Evolutionary conservation across 1,140 invertebrate genomes (phyloP).

Genomic region (Chelonus insularis): DNA sequence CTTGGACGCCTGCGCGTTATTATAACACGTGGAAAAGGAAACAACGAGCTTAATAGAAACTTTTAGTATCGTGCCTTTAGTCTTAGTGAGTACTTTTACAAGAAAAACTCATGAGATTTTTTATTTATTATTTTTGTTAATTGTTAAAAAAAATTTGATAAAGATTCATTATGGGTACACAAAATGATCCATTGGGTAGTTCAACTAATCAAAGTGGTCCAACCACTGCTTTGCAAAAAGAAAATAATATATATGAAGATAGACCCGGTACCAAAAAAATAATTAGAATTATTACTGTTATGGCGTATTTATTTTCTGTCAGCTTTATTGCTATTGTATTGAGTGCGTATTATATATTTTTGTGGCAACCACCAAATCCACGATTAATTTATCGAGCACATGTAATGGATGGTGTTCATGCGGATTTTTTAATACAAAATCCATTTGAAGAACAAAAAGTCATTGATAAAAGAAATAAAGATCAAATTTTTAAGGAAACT

Average conservation of each 20-base stretch:
- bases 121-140: too few relatives aligned
- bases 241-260: constrained; percentile 46
- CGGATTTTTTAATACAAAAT: neutral
- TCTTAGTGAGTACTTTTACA: constrained; percentile 22
- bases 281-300: constrained; percentile 74
- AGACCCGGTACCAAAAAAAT: constrained; percentile 60
- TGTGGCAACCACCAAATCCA: constrained; percentile 74
- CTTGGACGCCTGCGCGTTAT: constrained; percentile 43
- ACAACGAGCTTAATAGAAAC: constrained; percentile 32
- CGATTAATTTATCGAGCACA: neutral
- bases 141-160: too few relatives aligned
- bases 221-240: neutral
- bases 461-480: neutral
- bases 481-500: neutral
- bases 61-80: constrained; percentile 43
- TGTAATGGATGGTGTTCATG: neutral
- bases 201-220: neutral
- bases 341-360: constrained; percentile 81
- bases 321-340: constrained; percentile 78
- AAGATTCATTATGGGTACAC: neutral
- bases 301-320: constrained; percentile 79
- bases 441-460: neutral
- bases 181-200: neutral
- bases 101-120: too few relatives aligned
- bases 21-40: constrained; percentile 44